Evolutionary conservation across 2,113 vertebrate species (phyloP), one percentile per base, ranked within the genome.

Genomic region (Stictonetta naevosa): DNA sequence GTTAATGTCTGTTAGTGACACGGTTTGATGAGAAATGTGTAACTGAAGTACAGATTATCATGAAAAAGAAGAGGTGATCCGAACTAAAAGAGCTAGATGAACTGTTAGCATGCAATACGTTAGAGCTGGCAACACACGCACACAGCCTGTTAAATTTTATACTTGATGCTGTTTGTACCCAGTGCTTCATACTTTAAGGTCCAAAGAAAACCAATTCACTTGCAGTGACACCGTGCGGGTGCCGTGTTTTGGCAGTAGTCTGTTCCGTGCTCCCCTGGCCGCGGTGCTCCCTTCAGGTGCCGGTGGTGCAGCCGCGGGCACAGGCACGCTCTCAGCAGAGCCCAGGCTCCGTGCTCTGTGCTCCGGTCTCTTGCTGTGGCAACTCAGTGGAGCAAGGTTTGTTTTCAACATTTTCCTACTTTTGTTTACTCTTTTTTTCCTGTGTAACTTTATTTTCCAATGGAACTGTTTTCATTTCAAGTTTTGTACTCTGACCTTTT

Each of bases 171-270:
- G n/a, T 18, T 31, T 2, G 7, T 77, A 69, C 59, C 76, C 48
- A 7, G 33, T 22, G 67, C 79, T 69, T 79, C 15, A 0, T 58
- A 29, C 34, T 59, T 21, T 2, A 2, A 73, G 96, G 94, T 93
- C 95, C 96, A 89, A 88, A 95, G 92, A 94, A 36, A 55, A 80
- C 4, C 72, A 10, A 17, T 50, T 53, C 60, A 2, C 55, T 9
- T 12, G 81, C 56, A 11, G 6, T 15, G 58, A 4, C 3, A 1
- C 23, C 28, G 31, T 20, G 81, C 6, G 28, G 88, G 80, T 95
- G 95, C 95, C 63, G 4, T 69, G 12, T 17, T 64, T 76, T 22
- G 58, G 52, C 64, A 58, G 55, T 31, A 68, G 20, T 42, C 64
- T 84, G 83, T 56, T 53, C 89, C 17, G 16, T 7, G 31, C 42